These are phyloP conservation scores for Bembecia ichneumoniformis DNA, from an alignment of 2,888 invertebrate genomes.

Conservation along the genomic window DNA sequence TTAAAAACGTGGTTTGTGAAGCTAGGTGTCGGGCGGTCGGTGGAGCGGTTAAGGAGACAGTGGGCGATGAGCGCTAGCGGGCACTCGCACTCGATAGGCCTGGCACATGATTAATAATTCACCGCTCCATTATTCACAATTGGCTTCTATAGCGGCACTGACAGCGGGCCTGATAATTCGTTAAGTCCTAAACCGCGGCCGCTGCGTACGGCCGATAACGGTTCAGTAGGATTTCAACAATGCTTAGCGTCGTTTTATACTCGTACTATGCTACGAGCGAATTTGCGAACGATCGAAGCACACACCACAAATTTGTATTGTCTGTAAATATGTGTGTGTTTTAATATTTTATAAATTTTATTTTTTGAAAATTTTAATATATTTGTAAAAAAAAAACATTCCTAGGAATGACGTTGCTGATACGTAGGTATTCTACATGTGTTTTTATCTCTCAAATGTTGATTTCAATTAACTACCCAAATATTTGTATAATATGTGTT, in stretches of 20 bases:
- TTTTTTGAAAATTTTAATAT: too few species aligned
- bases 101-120: constrained; percentile 40
- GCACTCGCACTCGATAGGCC: constrained; percentile 9
- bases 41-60: constrained; percentile 14
- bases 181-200: constrained; percentile 57
- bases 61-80: constrained; percentile 8
- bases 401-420: too few species aligned
- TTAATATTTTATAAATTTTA: too few species aligned
- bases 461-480: too few species aligned
- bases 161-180: constrained; percentile 58
- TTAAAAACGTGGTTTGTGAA: too few species aligned
- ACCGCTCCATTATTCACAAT: constrained; percentile 55
- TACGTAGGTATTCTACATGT: too few species aligned
- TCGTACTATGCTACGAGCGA: constrained; percentile 15
- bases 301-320: too few species aligned
- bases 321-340: too few species aligned
- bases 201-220: constrained; percentile 59
- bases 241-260: constrained; percentile 23
- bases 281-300: constrained; percentile 4
- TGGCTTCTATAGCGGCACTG: constrained; percentile 50
- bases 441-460: too few species aligned
- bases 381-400: too few species aligned
- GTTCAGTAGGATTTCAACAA: constrained; percentile 44
- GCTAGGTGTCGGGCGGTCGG: constrained; percentile 8
- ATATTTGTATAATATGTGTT: too few species aligned